Conservation (phyloP, 2,888 invertebrate genomes). For the Erpobdella octoculata region DNA sequence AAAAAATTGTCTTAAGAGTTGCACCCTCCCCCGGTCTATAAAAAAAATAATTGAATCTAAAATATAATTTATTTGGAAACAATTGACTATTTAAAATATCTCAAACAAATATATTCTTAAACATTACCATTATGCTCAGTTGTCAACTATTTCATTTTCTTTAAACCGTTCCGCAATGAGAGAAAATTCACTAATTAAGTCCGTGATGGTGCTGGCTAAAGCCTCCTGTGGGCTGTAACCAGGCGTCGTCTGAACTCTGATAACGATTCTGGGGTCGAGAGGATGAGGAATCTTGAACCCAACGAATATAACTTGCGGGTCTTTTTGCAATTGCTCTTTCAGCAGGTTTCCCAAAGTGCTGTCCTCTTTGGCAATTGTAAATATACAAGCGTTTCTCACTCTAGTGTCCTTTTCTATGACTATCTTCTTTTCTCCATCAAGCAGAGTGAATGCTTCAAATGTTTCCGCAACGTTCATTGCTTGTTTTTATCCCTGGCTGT, state of each 20-base stretch:
- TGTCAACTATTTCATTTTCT: constrained; percentile 51
- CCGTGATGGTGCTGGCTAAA: constrained; percentile 92
- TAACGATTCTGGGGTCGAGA: constrained; percentile 89
- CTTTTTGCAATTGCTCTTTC: constrained; percentile 78
- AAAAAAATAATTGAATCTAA: too few species aligned
- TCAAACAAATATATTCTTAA: too few species aligned
- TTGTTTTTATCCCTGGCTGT: too few species aligned
- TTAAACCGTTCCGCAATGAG: constrained; percentile 92
- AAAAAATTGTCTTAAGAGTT: too few species aligned
- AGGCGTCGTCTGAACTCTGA: constrained; percentile 83
- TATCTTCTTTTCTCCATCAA: constrained; percentile 88
- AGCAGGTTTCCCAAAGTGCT: constrained; percentile 98
- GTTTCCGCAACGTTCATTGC: constrained; percentile 96
- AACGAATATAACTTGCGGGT: constrained; percentile 77
- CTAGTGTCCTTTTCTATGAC: constrained; percentile 82
- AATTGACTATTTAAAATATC: too few species aligned
- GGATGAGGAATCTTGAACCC: constrained; percentile 99
- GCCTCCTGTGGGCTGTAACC: constrained; percentile 96
- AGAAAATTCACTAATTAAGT: constrained; percentile 88
- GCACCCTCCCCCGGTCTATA: too few species aligned
- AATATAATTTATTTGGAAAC: too few species aligned
- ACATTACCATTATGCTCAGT: too few species aligned
- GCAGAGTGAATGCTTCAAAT: constrained; percentile 92
- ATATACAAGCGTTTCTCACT: constrained; percentile 90
- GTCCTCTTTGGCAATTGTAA: constrained; percentile 97